Evolutionary conservation across 2,888 invertebrate genomes (phyloP).

Genomic region (Malacosoma neustria): DNA sequence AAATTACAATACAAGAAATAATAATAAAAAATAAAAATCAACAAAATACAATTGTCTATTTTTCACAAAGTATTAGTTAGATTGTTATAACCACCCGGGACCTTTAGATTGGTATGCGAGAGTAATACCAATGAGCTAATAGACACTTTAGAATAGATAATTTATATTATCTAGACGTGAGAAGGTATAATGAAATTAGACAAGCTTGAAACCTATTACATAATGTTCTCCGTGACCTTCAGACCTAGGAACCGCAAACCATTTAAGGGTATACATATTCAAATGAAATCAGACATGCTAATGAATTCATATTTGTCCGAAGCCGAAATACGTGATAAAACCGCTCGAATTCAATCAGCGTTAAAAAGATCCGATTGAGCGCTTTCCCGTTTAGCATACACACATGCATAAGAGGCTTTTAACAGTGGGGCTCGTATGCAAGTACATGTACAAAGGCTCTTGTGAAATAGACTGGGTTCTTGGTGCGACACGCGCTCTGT

Average conservation of each 20-base stretch:
- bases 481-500: conserved; percentile 20
- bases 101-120: no score
- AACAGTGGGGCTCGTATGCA: conserved; percentile 17
- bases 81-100: no score
- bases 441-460: conserved; percentile 15
- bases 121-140: no score
- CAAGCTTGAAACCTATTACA: no score
- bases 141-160: no score
- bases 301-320: background rate
- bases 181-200: no score
- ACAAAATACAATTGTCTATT: no score
- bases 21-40: no score
- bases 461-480: conserved; percentile 21
- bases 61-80: no score
- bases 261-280: background rate
- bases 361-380: background rate
- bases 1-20: no score
- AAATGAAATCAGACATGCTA: background rate
- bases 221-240: background rate
- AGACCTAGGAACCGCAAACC: background rate
- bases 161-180: no score
- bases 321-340: background rate
- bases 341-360: background rate
- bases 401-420: conserved; percentile 5
- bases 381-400: background rate